Evolutionary conservation across 2,888 invertebrate genomes (phyloP).

Genomic region (Abrostola triplasia): DNA sequence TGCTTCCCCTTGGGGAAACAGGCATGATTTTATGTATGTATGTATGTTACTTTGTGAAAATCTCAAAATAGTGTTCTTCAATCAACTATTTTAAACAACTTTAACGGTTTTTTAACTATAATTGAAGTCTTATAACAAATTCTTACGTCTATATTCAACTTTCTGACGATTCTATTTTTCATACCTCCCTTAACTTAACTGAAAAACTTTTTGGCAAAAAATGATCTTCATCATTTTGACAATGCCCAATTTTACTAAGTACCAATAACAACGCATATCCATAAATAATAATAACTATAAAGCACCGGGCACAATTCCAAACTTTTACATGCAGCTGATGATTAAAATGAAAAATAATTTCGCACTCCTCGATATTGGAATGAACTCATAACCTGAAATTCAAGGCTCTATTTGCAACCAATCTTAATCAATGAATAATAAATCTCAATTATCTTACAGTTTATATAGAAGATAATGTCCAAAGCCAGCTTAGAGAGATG

Average conservation of each 20-base stretch:
- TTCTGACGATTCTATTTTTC: too few species aligned
- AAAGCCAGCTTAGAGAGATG: constrained; percentile 7
- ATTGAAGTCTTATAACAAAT: too few species aligned
- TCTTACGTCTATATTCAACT: too few species aligned
- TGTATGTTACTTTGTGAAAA: too few species aligned
- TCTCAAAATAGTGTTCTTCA: too few species aligned
- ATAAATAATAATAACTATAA: not conserved
- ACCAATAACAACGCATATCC: not conserved
- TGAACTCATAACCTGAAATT: not conserved
- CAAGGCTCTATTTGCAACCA: not conserved
- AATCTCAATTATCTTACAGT: constrained; percentile 10
- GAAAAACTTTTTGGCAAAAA: too few species aligned
- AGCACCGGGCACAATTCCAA: not conserved
- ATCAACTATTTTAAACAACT: too few species aligned
- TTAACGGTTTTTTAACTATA: too few species aligned
- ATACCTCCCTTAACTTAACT: too few species aligned
- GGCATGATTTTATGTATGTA: too few species aligned
- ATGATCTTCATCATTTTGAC: too few species aligned
- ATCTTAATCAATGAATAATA: not conserved
- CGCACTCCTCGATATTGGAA: not conserved
- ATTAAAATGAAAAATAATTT: not conserved
- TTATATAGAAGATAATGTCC: constrained; percentile 16
- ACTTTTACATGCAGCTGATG: not conserved
- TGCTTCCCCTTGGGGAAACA: too few species aligned
- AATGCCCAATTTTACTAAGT: not conserved